Evolutionary conservation across 2,888 invertebrate species (phyloP).

Genomic region (Plebejus anna): DNA sequence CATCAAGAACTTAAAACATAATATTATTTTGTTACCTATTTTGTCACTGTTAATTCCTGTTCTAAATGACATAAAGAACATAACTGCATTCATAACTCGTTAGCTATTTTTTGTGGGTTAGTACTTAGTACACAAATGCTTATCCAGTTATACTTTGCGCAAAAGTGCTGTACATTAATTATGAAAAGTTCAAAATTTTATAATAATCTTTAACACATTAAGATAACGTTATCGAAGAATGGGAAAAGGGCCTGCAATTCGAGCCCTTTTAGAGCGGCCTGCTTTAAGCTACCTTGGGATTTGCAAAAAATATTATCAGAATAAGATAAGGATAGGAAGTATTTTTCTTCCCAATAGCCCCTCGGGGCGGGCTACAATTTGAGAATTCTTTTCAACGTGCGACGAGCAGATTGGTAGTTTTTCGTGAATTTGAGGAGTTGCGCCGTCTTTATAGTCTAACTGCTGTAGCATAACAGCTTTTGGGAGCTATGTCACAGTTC

Average conservation of each 20-base stretch:
- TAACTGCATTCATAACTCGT: too few species aligned
- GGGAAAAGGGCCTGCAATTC: background rate
- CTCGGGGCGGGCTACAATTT: background rate
- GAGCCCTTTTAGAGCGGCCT: background rate
- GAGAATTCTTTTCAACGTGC: background rate
- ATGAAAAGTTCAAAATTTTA: background rate
- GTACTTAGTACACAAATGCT: too few species aligned
- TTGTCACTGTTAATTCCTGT: too few species aligned
- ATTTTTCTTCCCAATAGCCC: background rate
- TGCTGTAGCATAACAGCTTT: too few species aligned
- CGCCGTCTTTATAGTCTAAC: too few species aligned
- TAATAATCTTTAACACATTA: background rate
- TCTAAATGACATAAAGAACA: too few species aligned
- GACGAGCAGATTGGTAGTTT: background rate
- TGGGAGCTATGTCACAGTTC: too few species aligned
- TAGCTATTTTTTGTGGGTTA: too few species aligned
- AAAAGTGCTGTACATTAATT: background rate
- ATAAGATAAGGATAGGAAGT: slow-evolving; percentile 4
- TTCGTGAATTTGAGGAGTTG: too few species aligned
- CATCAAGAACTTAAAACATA: too few species aligned
- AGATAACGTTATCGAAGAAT: background rate
- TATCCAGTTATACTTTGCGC: too few species aligned
- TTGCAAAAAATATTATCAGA: background rate
- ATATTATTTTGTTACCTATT: too few species aligned
- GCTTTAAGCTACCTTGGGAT: slow-evolving; percentile 2